Conservation (phyloP, 2,888 invertebrate genomes). For the Miltochrista miniata region DNA sequence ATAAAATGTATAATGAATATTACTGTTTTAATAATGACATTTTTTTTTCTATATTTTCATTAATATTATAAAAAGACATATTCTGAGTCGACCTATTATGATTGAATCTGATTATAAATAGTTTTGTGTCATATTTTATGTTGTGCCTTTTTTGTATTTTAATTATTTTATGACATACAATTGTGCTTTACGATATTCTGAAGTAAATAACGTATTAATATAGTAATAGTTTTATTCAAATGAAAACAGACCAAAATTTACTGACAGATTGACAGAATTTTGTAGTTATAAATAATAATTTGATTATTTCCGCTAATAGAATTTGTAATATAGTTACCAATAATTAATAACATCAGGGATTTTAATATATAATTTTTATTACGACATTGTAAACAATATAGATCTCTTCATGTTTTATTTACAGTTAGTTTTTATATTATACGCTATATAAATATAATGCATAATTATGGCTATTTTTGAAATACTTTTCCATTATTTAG, state of each 20-base stretch:
- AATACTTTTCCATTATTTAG: too few relatives aligned
- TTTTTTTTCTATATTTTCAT: conserved; percentile 21
- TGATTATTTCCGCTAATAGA: conserved; percentile 16
- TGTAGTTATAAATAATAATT: conserved; percentile 19
- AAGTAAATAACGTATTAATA: not conserved
- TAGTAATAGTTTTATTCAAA: conserved; percentile 14
- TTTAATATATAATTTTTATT: not conserved
- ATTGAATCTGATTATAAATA: not conserved
- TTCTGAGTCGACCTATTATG: conserved; percentile 5
- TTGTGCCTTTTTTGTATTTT: not conserved
- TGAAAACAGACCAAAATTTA: conserved; percentile 30
- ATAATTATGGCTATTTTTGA: too few relatives aligned
- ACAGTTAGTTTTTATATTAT: too few relatives aligned
- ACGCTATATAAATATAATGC: too few relatives aligned
- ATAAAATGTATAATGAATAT: conserved; percentile 21
- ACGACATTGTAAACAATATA: too few relatives aligned
- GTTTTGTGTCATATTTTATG: not conserved
- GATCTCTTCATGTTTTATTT: too few relatives aligned
- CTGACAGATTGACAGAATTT: conserved; percentile 27
- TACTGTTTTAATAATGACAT: conserved; percentile 45
- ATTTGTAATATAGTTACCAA: conserved; percentile 8
- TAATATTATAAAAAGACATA: too few relatives aligned
- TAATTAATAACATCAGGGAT: not conserved
- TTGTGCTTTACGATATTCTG: not conserved
- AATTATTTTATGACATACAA: not conserved